These are phyloP conservation scores for Drosophila bifasciata DNA, from an alignment of 1,140 invertebrate species.

Conservation along the genomic window DNA sequence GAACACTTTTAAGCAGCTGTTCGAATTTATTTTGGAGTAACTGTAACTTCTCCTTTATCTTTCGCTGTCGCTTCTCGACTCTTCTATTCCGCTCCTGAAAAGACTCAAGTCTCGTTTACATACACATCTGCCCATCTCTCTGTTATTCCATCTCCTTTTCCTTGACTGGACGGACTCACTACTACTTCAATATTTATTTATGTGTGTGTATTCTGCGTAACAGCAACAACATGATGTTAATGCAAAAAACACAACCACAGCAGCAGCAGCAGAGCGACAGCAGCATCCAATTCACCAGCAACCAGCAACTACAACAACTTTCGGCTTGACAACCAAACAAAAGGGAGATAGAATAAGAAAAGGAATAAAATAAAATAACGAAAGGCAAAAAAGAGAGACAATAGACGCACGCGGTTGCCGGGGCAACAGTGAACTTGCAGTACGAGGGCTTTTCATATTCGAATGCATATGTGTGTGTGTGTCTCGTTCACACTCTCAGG, in stretches of 20 bases:
- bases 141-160: background rate
- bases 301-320: conserved; percentile 41
- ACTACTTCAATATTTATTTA: conserved; percentile 49
- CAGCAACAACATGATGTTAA: conserved; percentile 26
- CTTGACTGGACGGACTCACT: conserved; percentile 33
- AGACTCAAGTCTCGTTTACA: conserved; percentile 42
- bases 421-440: conserved; percentile 52
- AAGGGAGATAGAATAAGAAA: conserved; percentile 20
- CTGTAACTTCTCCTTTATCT: conserved; percentile 49
- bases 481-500: conserved; percentile 43
- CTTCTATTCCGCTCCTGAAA: conserved; percentile 1
- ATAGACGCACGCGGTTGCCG: conserved; percentile 52
- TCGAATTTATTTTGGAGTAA: background rate
- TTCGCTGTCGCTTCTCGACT: conserved; percentile 36
- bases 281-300: conserved; percentile 41
- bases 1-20: no score
- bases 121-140: conserved; percentile 12
- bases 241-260: conserved; percentile 44
- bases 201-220: conserved; percentile 48
- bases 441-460: conserved; percentile 14
- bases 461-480: conserved; percentile 25
- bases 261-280: conserved; percentile 19
- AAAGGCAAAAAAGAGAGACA: conserved; percentile 28
- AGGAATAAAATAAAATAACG: conserved; percentile 18
- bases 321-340: conserved; percentile 44